Conservation (phyloP, 2,113 vertebrate species). For the Capra hircus region DNA sequence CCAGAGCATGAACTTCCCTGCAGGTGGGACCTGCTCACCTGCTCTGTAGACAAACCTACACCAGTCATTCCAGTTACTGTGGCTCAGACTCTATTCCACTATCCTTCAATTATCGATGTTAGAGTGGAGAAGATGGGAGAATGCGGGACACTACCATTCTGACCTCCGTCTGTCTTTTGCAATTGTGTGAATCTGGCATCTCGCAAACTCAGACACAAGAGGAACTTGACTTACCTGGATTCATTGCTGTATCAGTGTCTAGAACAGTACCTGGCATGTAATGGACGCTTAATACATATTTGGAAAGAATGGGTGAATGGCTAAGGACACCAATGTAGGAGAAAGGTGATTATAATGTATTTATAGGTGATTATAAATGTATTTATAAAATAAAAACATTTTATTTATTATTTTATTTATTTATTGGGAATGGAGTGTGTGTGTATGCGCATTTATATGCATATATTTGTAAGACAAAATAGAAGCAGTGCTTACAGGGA, state of each 20-base stretch:
- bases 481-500: neutral
- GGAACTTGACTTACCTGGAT: neutral
- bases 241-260: neutral
- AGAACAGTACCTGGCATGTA: neutral
- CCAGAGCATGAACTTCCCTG: neutral
- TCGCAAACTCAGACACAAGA: neutral
- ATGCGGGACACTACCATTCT: neutral
- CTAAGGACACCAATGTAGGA: neutral
- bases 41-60: neutral
- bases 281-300: neutral
- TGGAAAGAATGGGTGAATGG: neutral
- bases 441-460: neutral
- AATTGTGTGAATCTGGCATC: neutral
- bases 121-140: neutral
- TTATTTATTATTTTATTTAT: neutral
- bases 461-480: neutral
- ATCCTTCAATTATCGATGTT: neutral
- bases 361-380: neutral
- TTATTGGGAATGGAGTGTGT: neutral
- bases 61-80: neutral
- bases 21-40: neutral
- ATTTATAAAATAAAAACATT: neutral
- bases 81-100: neutral
- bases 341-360: neutral
- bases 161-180: neutral